Conservation (phyloP, 1,140 invertebrate genomes). For the Panulirus ornatus region DNA sequence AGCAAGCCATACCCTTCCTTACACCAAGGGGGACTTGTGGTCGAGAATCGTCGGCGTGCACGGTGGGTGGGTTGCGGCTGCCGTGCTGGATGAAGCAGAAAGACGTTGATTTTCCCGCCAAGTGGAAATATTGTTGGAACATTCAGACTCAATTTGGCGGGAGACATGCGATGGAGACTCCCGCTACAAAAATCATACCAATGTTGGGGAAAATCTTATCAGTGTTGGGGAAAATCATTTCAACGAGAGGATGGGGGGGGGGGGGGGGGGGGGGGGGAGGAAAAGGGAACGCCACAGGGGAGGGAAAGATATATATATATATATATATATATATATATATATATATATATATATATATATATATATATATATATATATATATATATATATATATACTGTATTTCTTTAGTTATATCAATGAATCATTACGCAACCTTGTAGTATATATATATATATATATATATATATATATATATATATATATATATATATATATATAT, state of each 20-base stretch:
- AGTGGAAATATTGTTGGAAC: conserved; percentile 73
- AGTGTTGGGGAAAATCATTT: conserved; percentile 44
- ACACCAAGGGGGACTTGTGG: not conserved
- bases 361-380: not conserved
- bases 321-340: not conserved
- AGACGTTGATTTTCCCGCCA: conserved; percentile 73
- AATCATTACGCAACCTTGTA: too few species aligned
- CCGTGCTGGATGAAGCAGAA: conserved; percentile 35
- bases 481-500: conserved; percentile 26
- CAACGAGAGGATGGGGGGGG: not conserved
- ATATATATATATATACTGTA: too few species aligned
- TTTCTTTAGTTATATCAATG: too few species aligned
- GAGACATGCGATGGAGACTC: conserved; percentile 68
- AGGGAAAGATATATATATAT: not conserved
- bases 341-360: conserved; percentile 30
- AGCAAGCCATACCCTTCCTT: not conserved
- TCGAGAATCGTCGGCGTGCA: not conserved
- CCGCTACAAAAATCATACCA: conserved; percentile 60
- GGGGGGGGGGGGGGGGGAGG: not conserved
- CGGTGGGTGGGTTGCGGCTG: not conserved
- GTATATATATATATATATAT: not conserved
- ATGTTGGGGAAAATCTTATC: conserved; percentile 53
- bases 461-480: conserved; percentile 12
- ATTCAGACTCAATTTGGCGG: conserved; percentile 71
- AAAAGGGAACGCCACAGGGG: not conserved